phyloP scores from a whole-genome alignment of 2,888 invertebrate genomes.

The Scrobipalpa atriplicella region DNA sequence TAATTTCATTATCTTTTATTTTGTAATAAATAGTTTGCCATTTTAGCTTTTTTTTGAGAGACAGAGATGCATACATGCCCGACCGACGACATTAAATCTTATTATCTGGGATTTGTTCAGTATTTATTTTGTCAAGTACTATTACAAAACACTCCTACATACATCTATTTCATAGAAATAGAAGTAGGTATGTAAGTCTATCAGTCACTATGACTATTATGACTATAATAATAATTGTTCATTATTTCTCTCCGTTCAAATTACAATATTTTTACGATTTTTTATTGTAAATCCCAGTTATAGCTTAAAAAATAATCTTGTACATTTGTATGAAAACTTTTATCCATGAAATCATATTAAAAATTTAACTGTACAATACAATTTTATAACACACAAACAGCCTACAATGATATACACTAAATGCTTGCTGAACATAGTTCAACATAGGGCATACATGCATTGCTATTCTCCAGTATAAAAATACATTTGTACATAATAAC shows the following conservation, averaged over 20 bases:
- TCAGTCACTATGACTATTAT: too few relatives aligned
- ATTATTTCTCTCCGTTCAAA: neutral
- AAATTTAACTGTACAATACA: neutral
- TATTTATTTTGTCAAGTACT: neutral
- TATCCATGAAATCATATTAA: too few relatives aligned
- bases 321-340: too few relatives aligned
- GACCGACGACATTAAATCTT: conserved; percentile 11
- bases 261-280: neutral
- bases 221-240: neutral
- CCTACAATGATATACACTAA: conserved; percentile 17
- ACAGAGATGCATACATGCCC: conserved; percentile 23
- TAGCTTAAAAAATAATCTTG: neutral
- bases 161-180: conserved; percentile 4
- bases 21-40: conserved; percentile 45
- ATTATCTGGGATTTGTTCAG: neutral
- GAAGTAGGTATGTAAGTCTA: neutral
- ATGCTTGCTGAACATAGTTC: conserved; percentile 15
- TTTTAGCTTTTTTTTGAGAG: conserved; percentile 26
- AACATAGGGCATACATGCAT: conserved; percentile 26
- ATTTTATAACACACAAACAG: conserved; percentile 29
- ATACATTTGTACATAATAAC: conserved; percentile 26
- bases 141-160: neutral
- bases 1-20: conserved; percentile 30
- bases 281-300: neutral
- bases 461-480: conserved; percentile 23